Evolutionary conservation across 2,113 vertebrate species (phyloP).

Genomic region (Notiomystis cincta): DNA sequence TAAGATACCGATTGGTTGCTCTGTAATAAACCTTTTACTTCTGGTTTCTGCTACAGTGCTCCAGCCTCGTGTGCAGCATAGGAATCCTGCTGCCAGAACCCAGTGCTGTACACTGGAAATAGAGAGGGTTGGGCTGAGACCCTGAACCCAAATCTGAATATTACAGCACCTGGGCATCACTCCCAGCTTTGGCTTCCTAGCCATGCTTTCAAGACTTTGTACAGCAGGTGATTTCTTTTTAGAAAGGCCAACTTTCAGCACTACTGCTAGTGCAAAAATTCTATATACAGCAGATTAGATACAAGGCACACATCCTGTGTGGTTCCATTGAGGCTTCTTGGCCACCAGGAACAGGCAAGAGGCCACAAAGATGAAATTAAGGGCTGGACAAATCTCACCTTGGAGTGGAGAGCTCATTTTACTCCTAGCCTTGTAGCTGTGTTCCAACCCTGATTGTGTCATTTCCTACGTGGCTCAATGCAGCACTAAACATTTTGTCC

Average conservation of each 20-base stretch:
- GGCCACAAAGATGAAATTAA: neutral
- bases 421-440: neutral
- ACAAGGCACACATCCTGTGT: rapidly evolving
- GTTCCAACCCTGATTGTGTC: rapidly evolving
- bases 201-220: neutral
- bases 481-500: rapidly evolving
- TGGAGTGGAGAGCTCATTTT: neutral
- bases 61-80: neutral
- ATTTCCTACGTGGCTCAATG: neutral
- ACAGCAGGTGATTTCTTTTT: neutral
- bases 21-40: slow-evolving; percentile 9
- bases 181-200: neutral
- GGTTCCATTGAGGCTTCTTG: neutral
- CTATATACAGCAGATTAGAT: neutral
- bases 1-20: neutral
- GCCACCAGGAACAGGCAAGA: neutral
- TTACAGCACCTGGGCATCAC: neutral
- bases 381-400: neutral
- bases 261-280: neutral
- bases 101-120: rapidly evolving
- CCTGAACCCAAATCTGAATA: neutral
- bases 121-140: neutral
- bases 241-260: neutral
- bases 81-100: neutral
- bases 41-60: neutral